phyloP scores from a whole-genome alignment of 1,140 invertebrate species.

The Hydropsyche tenuis region DNA sequence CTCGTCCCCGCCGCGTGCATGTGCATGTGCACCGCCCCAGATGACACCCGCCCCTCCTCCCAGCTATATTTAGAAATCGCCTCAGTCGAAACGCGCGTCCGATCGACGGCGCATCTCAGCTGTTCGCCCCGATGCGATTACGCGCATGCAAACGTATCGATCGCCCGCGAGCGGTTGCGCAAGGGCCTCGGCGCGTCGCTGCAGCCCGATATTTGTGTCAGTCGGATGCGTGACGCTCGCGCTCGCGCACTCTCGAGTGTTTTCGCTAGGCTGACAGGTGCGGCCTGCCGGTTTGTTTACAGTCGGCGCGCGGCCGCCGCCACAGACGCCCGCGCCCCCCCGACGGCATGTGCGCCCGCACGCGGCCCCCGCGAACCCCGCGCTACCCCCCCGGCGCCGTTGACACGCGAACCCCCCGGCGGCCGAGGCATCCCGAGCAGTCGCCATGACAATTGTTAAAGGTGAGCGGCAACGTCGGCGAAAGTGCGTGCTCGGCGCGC shows the following conservation, averaged over 20 bases:
- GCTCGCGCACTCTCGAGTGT: neutral
- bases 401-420: neutral
- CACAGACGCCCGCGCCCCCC: slow-evolving; percentile 30
- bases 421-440: neutral
- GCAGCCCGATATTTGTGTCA: neutral
- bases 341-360: slow-evolving; percentile 4
- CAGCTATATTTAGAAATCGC: neutral
- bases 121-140: neutral
- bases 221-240: neutral
- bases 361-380: slow-evolving; percentile 26
- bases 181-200: neutral
- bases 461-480: slow-evolving; percentile 32
- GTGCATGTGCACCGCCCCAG: neutral
- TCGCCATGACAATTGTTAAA: slow-evolving; percentile 33
- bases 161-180: neutral
- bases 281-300: neutral
- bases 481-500: slow-evolving; percentile 36
- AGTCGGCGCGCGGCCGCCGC: slow-evolving; percentile 33
- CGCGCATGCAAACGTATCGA: neutral
- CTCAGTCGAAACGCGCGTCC: neutral
- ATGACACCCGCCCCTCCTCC: slow-evolving; percentile 36
- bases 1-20: neutral
- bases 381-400: neutral
- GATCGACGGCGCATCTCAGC: neutral
- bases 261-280: slow-evolving; percentile 6